Percentiles rank a stretch among this genome's conserved stretches.
Conservation (phyloP, 2,113 vertebrate genomes). For the Gasterosteus nipponicus region DNA sequence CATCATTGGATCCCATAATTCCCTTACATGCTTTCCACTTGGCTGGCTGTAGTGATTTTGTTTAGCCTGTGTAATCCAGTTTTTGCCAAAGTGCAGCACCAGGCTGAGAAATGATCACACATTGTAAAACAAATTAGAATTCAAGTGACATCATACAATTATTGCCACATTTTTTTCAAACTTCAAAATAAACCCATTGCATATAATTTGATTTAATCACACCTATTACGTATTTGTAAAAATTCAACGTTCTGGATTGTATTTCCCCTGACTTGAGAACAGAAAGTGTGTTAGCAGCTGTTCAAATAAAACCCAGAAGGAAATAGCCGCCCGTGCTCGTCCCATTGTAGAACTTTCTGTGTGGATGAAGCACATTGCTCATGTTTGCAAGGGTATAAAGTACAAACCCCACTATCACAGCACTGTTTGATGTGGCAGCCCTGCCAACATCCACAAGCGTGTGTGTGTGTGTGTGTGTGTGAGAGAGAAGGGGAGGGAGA, state of each 20-base stretch:
- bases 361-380: constrained; percentile 34
- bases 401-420: constrained; percentile 53
- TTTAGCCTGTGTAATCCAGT: constrained; percentile 35
- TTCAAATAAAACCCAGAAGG: constrained; percentile 54
- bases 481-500: constrained; percentile 4
- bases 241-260: constrained; percentile 20
- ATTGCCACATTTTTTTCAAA: constrained; percentile 18
- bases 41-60: constrained; percentile 44
- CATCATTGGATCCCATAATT: constrained; percentile 55
- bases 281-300: constrained; percentile 51
- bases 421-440: constrained; percentile 40
- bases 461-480: constrained; percentile 6
- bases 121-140: constrained; percentile 32
- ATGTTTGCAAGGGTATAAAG: constrained; percentile 61
- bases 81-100: constrained; percentile 47
- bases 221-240: constrained; percentile 13
- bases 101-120: constrained; percentile 42
- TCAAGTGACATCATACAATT: constrained; percentile 37
- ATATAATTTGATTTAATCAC: constrained; percentile 3
- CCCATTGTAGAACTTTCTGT: constrained; percentile 7
- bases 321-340: constrained; percentile 31
- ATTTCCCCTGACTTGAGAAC: constrained; percentile 37
- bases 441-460: constrained; percentile 30
- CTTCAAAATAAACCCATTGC: not conserved
- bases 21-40: constrained; percentile 54